These are phyloP conservation scores for Gracilinanus agilis DNA, from an alignment of 2,113 vertebrate genomes.

Conservation along the genomic window DNA sequence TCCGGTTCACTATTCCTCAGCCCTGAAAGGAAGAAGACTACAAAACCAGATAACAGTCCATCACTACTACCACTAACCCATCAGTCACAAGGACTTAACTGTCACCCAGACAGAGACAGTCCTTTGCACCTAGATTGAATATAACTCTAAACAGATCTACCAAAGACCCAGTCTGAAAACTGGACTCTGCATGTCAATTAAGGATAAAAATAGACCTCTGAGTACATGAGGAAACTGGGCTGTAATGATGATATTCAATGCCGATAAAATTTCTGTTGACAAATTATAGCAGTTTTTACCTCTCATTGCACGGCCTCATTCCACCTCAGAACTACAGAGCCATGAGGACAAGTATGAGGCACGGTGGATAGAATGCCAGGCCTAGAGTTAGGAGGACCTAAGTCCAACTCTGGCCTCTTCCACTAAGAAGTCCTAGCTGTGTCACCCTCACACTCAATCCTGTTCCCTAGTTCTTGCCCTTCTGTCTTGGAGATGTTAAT, in stretches of 20 bases:
- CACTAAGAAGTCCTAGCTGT: no score
- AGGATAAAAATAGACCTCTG: background rate
- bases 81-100: background rate
- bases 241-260: background rate
- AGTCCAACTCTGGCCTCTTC: no score
- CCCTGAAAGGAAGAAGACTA: background rate
- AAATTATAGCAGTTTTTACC: background rate
- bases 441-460: no score
- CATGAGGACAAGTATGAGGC: no score
- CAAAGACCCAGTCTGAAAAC: background rate
- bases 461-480: no score
- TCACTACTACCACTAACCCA: background rate
- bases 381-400: no score
- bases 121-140: background rate
- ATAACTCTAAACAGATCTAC: background rate
- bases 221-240: background rate
- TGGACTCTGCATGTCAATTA: background rate
- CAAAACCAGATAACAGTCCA: background rate
- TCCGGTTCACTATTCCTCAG: background rate
- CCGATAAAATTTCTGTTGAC: background rate
- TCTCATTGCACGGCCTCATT: background rate
- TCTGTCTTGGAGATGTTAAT: no score
- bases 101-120: background rate
- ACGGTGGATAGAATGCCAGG: no score
- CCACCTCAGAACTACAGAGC: background rate